A percentile compares a stretch with the other conserved stretches of the same genome.
phyloP scores from a whole-genome alignment of 2,113 vertebrate genomes.

The Pachyramphus minor region DNA sequence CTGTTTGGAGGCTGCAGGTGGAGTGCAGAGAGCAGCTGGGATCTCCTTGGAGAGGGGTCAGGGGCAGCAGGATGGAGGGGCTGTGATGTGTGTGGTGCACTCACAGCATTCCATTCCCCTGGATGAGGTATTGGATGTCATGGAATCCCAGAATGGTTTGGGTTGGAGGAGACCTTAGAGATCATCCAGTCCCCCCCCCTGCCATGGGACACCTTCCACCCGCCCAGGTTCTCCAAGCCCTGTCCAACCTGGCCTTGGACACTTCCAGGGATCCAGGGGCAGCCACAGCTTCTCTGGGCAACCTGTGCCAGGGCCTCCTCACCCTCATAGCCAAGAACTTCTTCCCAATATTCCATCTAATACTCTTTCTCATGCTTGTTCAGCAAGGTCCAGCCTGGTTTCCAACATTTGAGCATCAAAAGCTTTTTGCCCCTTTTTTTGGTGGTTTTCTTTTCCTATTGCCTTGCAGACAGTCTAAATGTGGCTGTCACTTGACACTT shows the following conservation, averaged over 20 bases:
- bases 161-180: background rate
- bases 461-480: background rate
- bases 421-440: background rate
- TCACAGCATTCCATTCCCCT: background rate
- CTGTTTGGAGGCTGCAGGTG: slow-evolving; percentile 14
- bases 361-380: background rate
- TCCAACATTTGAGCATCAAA: fast-evolving
- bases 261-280: background rate
- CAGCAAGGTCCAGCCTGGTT: background rate
- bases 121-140: background rate
- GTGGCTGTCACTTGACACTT: background rate
- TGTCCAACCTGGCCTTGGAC: fast-evolving
- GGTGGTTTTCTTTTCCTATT: background rate
- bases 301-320: background rate
- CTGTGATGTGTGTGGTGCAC: background rate
- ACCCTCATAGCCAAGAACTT: fast-evolving
- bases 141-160: background rate
- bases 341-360: background rate
- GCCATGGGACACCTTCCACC: background rate
- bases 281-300: background rate
- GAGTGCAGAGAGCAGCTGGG: background rate
- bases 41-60: background rate
- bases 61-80: background rate
- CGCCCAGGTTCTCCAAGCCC: background rate
- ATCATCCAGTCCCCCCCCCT: background rate